Evolutionary conservation across 2,888 invertebrate species (phyloP).

Genomic region (Rugalucina vietnamica): DNA sequence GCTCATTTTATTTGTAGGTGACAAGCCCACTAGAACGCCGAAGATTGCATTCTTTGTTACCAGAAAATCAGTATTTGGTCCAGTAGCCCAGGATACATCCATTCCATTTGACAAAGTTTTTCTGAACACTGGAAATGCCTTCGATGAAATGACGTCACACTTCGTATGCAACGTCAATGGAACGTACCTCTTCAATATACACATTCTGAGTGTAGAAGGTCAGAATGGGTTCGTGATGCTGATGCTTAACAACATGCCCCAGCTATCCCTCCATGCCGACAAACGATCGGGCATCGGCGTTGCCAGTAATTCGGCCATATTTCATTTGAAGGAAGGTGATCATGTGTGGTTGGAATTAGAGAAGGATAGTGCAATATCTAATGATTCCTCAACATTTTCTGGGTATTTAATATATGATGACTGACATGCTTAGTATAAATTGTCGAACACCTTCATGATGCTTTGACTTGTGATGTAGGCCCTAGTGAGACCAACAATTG

Average conservation of each 20-base stretch:
- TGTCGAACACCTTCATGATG: too few relatives aligned
- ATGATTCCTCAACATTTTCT: slow-evolving; percentile 82
- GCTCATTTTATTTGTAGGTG: slow-evolving; percentile 56
- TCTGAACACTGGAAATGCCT: slow-evolving; percentile 79
- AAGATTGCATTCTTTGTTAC: slow-evolving; percentile 82
- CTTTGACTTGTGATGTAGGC: too few relatives aligned
- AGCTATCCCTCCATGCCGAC: slow-evolving; percentile 82
- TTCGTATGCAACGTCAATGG: slow-evolving; percentile 81
- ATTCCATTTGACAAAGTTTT: slow-evolving; percentile 81
- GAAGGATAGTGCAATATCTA: slow-evolving; percentile 81
- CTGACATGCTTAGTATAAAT: slow-evolving; percentile 5
- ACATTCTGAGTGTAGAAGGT: slow-evolving; percentile 80
- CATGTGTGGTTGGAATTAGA: slow-evolving; percentile 82
- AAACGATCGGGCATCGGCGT: slow-evolving; percentile 81
- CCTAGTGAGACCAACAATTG: too few relatives aligned
- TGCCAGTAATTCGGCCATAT: slow-evolving; percentile 81
- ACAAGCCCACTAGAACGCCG: slow-evolving; percentile 69
- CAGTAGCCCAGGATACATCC: slow-evolving; percentile 80
- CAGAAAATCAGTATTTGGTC: slow-evolving; percentile 79
- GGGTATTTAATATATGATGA: slow-evolving; percentile 80
- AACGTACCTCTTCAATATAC: slow-evolving; percentile 81
- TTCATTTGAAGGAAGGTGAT: slow-evolving; percentile 77
- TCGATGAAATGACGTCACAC: slow-evolving; percentile 80
- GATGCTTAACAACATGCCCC: slow-evolving; percentile 81
- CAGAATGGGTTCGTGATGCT: slow-evolving; percentile 82